Conservation (phyloP, 2,113 vertebrate genomes). For the Neotragus pygmaeus region DNA sequence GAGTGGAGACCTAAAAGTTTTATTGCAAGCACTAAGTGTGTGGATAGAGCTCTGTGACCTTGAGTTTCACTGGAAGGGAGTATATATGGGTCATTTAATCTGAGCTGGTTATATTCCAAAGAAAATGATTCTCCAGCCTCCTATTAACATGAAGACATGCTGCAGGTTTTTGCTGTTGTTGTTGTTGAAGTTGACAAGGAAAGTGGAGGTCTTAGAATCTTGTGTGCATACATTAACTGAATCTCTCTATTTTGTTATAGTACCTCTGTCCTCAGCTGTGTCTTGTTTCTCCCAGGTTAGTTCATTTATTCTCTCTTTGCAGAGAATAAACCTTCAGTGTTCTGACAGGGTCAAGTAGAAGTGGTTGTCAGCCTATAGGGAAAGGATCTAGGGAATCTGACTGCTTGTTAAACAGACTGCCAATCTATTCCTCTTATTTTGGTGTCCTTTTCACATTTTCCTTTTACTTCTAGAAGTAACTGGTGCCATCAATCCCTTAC, state of each 20-base stretch:
- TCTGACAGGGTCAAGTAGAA: not conserved
- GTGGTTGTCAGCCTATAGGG: not conserved
- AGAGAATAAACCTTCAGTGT: not conserved
- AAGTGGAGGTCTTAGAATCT: not conserved
- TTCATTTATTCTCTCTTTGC: not conserved
- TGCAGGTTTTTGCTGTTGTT: not conserved
- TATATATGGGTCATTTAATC: not conserved
- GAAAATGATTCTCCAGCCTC: not conserved
- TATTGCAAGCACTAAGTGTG: not conserved
- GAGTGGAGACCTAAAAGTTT: not conserved
- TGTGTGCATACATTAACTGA: not conserved
- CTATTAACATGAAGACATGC: not conserved
- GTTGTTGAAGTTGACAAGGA: not conserved
- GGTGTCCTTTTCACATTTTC: not conserved
- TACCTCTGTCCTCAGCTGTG: not conserved
- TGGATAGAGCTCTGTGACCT: not conserved
- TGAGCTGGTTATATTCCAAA: not conserved
- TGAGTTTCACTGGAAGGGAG: not conserved
- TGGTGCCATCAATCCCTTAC: not conserved
- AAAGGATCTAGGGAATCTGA: not conserved
- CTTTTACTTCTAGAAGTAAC: not conserved
- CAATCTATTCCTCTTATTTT: not conserved
- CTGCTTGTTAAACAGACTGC: not conserved
- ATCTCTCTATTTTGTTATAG: not conserved
- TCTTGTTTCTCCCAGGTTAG: not conserved